Base-by-base conservation (phyloP, 1,140 invertebrate genomes). In the Wiebesia pumilae region DNA sequence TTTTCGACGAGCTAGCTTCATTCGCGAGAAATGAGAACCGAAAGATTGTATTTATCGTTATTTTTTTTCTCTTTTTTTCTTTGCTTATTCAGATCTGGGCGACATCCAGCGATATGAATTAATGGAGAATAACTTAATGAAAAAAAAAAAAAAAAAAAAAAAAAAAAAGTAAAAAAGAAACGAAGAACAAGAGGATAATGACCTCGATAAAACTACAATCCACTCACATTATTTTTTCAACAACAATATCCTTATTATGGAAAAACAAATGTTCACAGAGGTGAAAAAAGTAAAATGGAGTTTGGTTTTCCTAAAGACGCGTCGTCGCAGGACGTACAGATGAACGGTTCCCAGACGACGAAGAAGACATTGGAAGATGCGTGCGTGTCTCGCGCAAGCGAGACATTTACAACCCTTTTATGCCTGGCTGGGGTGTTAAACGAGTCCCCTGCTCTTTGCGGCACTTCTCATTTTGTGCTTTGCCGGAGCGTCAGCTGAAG, bases 171-270 rank as follows among this genome's bases (percentile, higher is more conserved):
- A 78, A 62, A 62, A 27, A 69, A 35, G 10, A 69, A 35, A 33
- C 65, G 9, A 69, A 24, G 21, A 75, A 71, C 67, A 12, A 77
- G 83, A 79, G 77, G 62, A 67, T 62, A 21, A 71, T 80, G 62
- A 38, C 51, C 83, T 51, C 77, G 77, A 79, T 85, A 85, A 85
- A 79, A 79, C 75, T 79, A 79, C 83, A 54, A 80, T 79, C 58
- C 83, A 85, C 83, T 85, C 83, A 85, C 83, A 85, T 80, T 85
- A 43, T 78, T 47, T 65, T 80, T 80, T 80, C 75, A 79, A 85
- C 43, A 79, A 85, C n/a, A 85, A 79, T 69, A 85, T 85, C 83
- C 83, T 80, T 80, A 69, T 69, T 62, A 85, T 78, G 83, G 83
- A 85, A 79, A 65, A 84, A 85, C 58, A 79, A 84, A 85, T 85